Evolutionary conservation across 2,797 vertebrate species (phyloP), one percentile per base, ranked within the genome.

Genomic region (Catamblyrhynchus diadema): DNA sequence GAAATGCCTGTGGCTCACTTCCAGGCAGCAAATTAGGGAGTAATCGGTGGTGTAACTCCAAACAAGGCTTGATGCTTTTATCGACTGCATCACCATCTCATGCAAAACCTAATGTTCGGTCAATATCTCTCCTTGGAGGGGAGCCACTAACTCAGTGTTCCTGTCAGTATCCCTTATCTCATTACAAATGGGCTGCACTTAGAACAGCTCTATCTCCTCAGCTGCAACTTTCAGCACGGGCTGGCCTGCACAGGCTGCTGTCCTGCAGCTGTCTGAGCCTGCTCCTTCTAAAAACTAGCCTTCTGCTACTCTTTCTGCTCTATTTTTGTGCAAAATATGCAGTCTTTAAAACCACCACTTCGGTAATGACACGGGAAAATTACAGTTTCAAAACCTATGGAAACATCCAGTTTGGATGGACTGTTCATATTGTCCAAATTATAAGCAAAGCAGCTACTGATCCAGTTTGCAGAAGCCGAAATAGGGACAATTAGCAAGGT

Each of bases 41-140:
- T 86, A 77, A 95, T 97, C 90, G 62, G 94, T 35, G 61, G 93
- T 93, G 97, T 96, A 97, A 86, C 94, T 97, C 94, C 96, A 97
- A 97, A 98, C 95, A 96, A 95, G 94, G 88, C 86, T 78, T 97
- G 97, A 97, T 98, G 96, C 93, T 97, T 97, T 98, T 98, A 98
- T 98, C 70, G 96, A 98, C 97, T 97, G 91, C 75, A 95, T 96
- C 95, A 65, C 95, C 82, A 92, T 95, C 97, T 97, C 97, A 97
- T 96, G 97, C 96, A 96, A 96, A 98, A 95, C 90, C 81, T 94
- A 88, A 95, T 94, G 88, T 95, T 97, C 94, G 91, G 97, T 98
- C 98, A 97, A 98, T 98, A 98, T 79, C 93, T 96, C 94, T 95
- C 62, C 24, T 97, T 98, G 97, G 96, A 95, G 57, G 78, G 96